A percentile compares a stretch with the other conserved stretches of the same genome.
Evolutionary conservation across 2,797 vertebrate species (phyloP).

Genomic region (Basileuterus tristriatus): DNA sequence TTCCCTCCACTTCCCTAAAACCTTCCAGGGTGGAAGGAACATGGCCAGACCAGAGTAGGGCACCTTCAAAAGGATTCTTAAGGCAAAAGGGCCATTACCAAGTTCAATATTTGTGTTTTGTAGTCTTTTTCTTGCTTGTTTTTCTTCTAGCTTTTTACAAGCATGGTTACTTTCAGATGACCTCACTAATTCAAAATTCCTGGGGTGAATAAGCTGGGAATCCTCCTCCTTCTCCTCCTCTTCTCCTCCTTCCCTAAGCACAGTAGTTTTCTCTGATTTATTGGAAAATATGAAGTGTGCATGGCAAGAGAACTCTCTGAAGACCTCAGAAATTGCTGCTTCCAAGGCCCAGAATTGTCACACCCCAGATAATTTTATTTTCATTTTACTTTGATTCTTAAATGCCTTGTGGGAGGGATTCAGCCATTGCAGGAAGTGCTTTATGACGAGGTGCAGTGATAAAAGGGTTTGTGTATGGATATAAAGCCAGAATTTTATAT

Average conservation of each 20-base stretch:
- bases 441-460: background rate
- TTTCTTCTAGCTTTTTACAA: background rate
- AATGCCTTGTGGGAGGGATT: background rate
- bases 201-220: background rate
- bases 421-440: background rate
- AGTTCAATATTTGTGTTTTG: background rate
- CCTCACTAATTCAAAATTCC: background rate
- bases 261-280: background rate
- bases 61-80: background rate
- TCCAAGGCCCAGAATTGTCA: background rate
- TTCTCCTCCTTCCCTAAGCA: background rate
- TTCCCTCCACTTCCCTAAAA: background rate
- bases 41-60: background rate
- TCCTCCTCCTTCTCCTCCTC: background rate
- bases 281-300: background rate
- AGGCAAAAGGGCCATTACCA: background rate
- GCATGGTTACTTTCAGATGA: background rate
- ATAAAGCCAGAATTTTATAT: background rate
- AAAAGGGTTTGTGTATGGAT: background rate
- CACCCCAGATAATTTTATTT: background rate
- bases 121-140: background rate
- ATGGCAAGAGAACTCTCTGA: background rate
- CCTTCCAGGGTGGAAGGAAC: background rate
- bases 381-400: background rate
- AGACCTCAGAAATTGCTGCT: background rate